Evolutionary conservation across 1,140 invertebrate species (phyloP).

Genomic region (Hylyphantes graminicola): DNA sequence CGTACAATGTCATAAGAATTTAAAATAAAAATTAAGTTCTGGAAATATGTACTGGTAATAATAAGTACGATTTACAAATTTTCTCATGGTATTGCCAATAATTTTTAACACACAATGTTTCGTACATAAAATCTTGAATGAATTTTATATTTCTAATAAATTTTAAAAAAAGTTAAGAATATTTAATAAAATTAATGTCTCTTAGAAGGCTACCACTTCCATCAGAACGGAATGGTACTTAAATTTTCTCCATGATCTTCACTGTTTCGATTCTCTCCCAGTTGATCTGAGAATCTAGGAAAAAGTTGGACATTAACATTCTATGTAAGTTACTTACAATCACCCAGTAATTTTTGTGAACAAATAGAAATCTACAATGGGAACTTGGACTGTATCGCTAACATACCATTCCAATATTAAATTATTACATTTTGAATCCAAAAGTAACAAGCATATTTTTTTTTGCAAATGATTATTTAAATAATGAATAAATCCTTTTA

Average conservation of each 20-base stretch:
- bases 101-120: too few relatives aligned
- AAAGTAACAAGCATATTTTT: too few relatives aligned
- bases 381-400: too few relatives aligned
- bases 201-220: not conserved
- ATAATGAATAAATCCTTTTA: too few relatives aligned
- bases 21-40: too few relatives aligned
- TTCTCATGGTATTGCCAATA: not conserved
- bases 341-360: too few relatives aligned
- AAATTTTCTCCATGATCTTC: slow-evolving; percentile 34
- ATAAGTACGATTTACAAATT: not conserved
- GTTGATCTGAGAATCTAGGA: slow-evolving; percentile 52
- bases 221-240: slow-evolving; percentile 37
- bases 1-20: too few relatives aligned
- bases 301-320: not conserved
- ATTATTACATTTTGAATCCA: too few relatives aligned
- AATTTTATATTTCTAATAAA: not conserved
- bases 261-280: slow-evolving; percentile 45
- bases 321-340: not conserved
- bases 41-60: too few relatives aligned
- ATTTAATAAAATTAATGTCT: not conserved
- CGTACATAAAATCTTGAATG: not conserved
- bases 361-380: too few relatives aligned
- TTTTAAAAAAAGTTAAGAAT: not conserved
- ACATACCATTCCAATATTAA: too few relatives aligned
- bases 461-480: too few relatives aligned